phyloP scores from a whole-genome alignment of 2,797 vertebrate species.

The Xiphorhynchus erythropygius region DNA sequence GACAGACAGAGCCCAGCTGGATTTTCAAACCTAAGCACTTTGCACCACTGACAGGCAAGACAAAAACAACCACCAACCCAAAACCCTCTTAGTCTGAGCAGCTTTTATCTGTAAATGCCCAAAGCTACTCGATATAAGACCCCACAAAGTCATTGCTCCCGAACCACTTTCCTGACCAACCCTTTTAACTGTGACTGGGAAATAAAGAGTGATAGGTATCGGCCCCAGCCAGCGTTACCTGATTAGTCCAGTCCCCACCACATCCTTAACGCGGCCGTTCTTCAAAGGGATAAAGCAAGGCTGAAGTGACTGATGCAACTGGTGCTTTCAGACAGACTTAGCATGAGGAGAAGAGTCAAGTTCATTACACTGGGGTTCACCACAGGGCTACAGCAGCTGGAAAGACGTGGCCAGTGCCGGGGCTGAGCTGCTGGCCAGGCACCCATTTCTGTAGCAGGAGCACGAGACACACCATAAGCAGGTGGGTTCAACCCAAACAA shows the following conservation, averaged over 20 bases:
- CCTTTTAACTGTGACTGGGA: conserved; percentile 17
- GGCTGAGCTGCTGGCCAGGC: fast-evolving
- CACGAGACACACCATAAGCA: fast-evolving
- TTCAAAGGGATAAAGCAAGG: not conserved
- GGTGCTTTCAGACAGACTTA: conserved; percentile 9
- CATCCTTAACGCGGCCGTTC: not conserved
- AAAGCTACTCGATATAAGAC: not conserved
- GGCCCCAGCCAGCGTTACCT: not conserved
- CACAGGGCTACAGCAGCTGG: not conserved
- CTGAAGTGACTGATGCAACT: not conserved
- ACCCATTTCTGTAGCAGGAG: not conserved
- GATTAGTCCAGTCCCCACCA: not conserved
- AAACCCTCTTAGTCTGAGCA: not conserved
- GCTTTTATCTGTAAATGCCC: conserved; percentile 26
- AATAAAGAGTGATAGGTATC: not conserved
- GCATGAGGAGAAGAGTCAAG: not conserved
- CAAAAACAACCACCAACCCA: not conserved
- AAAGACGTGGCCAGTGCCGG: fast-evolving
- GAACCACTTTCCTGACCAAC: conserved; percentile 10
- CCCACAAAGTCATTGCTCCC: not conserved
- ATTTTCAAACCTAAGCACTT: conserved; percentile 47
- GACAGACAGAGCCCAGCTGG: conserved; percentile 32
- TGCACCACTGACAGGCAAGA: conserved; percentile 8
- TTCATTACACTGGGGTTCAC: not conserved
- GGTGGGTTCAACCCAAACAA: not conserved